phyloP scores from a whole-genome alignment of 2,113 vertebrate genomes.

The Austrofundulus limnaeus region DNA sequence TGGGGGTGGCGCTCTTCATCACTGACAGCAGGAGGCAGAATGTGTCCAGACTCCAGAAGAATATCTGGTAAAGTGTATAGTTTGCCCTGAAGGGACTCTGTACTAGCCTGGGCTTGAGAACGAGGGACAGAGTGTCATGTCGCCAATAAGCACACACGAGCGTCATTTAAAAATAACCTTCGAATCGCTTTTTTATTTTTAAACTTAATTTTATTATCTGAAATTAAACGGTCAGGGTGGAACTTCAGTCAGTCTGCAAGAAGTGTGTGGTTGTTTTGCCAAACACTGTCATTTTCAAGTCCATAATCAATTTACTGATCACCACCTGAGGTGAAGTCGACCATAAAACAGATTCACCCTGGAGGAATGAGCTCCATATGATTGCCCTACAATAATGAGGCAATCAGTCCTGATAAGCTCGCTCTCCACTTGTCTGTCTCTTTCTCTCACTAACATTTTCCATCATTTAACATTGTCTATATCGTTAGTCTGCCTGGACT shows the following conservation, averaged over 20 bases:
- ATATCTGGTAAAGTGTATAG: constrained; percentile 18
- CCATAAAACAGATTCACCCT: constrained; percentile 63
- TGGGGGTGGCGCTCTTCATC: constrained; percentile 42
- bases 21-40: constrained; percentile 57
- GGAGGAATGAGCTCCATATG: constrained; percentile 66
- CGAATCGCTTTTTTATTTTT: background rate
- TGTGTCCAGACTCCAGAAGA: constrained; percentile 52
- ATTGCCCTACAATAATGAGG: constrained; percentile 59
- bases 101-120: constrained; percentile 7
- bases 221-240: too few species aligned
- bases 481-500: constrained; percentile 74
- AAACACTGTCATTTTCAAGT: constrained; percentile 33
- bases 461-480: constrained; percentile 72
- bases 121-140: background rate
- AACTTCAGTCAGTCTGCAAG: background rate
- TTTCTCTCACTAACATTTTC: constrained; percentile 52
- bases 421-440: constrained; percentile 27
- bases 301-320: constrained; percentile 77
- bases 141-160: constrained; percentile 11
- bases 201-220: background rate
- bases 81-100: constrained; percentile 14
- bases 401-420: constrained; percentile 65
- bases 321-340: constrained; percentile 46
- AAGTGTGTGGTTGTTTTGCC: background rate
- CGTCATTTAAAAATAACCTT: background rate